Base-by-base conservation (phyloP, 2,888 invertebrate genomes). In the Phortica okadai region DNA sequence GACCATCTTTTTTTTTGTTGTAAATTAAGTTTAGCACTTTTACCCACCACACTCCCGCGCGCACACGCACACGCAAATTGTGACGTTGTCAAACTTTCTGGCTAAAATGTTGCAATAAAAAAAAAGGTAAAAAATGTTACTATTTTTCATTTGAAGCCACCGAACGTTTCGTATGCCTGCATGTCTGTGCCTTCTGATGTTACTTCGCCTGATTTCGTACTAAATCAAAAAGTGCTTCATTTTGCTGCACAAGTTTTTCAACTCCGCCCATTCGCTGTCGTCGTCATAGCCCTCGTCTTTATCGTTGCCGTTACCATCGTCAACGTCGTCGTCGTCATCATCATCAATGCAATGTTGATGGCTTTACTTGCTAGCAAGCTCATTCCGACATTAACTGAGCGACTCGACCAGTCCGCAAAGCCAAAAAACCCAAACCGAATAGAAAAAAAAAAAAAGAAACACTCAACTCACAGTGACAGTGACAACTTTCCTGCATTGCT, bases 161-260 rank as follows among this genome's bases (percentile, higher is more conserved):
- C 33, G 33, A 33, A 33, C 33, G 33, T 33, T 33, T 33, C 33
- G 33, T 33, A 33, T 33, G 33, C 33, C 33, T 4, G 33, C 33
- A 33, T 33, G 33, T 1, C 33, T 33, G 33, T 33, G 33, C 33
- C 33, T 33, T 33, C 33, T 33, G 33, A 33, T 33, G 56, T 59
- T 54, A 11, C 10, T 44, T 41, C 21, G 21, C 21, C 73, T 21
- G 14, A 67, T 74, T 66, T 54, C 45, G 16, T 25, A 70, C 70
- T 54, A 8, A 56, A 67, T 67, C 70, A 72, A 72, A 67, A 72
- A 72, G 70, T 72, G 33, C 70, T 72, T 72, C 70, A 72, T 72
- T 33, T 33, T 54, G 70, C 56, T 21, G 70, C 54, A 72, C n/a
- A 72, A 72, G 54, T 72, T 72, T 54, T 14, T 16, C 54, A 72